phyloP scores from a whole-genome alignment of 2,888 invertebrate species.

The Microctonus aethiopoides region DNA sequence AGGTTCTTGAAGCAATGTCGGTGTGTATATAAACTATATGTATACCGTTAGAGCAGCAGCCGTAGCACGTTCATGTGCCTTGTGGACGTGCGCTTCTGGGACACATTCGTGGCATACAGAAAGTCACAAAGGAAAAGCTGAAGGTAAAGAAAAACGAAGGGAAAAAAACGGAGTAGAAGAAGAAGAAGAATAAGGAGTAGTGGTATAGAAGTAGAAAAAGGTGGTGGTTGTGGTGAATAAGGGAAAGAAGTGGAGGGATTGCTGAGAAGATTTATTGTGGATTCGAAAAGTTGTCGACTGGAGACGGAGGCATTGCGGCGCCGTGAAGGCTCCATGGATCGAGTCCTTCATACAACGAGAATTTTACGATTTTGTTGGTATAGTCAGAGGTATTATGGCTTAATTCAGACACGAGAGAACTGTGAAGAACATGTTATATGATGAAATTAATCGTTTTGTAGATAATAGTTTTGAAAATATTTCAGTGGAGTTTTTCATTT shows the following conservation, averaged over 20 bases:
- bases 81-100: constrained; percentile 16
- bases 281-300: constrained; percentile 56
- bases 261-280: constrained; percentile 31
- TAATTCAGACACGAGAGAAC: too few species aligned
- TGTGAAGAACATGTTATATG: too few species aligned
- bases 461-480: too few species aligned
- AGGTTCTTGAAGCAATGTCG: not conserved
- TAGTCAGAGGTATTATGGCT: not conserved
- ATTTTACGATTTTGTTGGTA: not conserved
- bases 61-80: constrained; percentile 14
- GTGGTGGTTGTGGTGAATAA: constrained; percentile 45
- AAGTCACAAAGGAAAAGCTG: constrained; percentile 27
- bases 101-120: constrained; percentile 32
- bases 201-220: constrained; percentile 9
- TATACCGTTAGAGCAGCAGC: constrained; percentile 9
- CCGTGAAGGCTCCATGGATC: constrained; percentile 12
- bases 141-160: constrained; percentile 10
- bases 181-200: constrained; percentile 36
- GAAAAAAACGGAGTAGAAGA: constrained; percentile 17
- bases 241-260: constrained; percentile 33
- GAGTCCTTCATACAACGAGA: not conserved
- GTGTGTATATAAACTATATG: constrained; percentile 19
- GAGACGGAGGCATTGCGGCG: constrained; percentile 24
- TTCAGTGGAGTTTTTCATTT: too few species aligned
- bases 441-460: too few species aligned